Evolutionary conservation across 2,888 invertebrate genomes (phyloP).

Genomic region (Dyspetes luteomarginatus): DNA sequence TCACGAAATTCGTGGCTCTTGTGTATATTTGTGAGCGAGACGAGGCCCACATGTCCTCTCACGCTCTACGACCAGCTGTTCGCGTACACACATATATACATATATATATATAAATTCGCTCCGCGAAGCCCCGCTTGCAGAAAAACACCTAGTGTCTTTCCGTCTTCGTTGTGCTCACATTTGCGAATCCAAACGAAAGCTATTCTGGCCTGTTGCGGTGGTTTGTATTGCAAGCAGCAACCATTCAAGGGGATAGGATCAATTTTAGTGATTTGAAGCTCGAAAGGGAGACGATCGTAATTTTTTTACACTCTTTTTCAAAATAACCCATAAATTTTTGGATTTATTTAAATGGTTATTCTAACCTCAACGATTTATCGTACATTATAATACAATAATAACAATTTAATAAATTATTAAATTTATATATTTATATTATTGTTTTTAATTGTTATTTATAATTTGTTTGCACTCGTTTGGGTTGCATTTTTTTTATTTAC

Average conservation of each 20-base stretch:
- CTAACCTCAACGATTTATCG: too few species aligned
- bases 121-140: slow-evolving; percentile 17
- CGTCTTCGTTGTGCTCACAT: neutral
- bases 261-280: neutral
- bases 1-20: neutral
- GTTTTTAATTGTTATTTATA: too few species aligned
- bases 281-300: neutral
- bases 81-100: neutral
- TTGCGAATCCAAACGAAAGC: neutral
- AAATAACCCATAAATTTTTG: too few species aligned
- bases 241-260: neutral
- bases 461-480: too few species aligned
- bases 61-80: neutral
- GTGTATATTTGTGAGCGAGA: neutral
- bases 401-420: too few species aligned
- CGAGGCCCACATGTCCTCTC: neutral
- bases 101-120: neutral
- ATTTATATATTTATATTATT: too few species aligned
- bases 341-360: neutral
- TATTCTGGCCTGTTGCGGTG: neutral
- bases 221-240: neutral
- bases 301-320: neutral
- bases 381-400: too few species aligned
- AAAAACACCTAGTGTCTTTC: neutral
- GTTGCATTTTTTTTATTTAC: too few species aligned